Percentiles rank a stretch among this genome's conserved stretches.
Evolutionary conservation across 2,797 vertebrate genomes (phyloP).

Genomic region (Lepilemur septentrionalis): DNA sequence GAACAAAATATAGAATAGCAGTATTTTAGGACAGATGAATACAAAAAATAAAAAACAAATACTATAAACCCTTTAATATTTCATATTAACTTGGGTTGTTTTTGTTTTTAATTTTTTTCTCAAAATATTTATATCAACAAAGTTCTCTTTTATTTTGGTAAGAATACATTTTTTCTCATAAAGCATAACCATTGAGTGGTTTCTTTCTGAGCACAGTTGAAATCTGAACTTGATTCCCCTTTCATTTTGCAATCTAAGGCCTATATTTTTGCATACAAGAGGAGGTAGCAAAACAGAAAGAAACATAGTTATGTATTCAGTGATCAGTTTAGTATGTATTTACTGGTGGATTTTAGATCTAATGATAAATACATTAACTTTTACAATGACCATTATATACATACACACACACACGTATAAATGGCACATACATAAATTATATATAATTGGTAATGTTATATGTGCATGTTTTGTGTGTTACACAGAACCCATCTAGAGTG

Average conservation of each 20-base stretch:
- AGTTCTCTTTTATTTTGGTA: background rate
- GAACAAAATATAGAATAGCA: background rate
- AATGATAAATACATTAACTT: background rate
- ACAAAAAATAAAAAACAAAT: background rate
- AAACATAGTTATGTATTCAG: background rate
- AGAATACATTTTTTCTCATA: background rate
- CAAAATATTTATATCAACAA: background rate
- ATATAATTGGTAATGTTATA: background rate
- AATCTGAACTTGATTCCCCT: background rate
- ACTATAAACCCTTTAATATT: background rate
- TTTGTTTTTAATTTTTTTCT: background rate
- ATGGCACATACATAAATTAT: background rate
- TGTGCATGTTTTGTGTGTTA: background rate
- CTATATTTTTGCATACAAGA: background rate
- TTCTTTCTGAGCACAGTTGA: background rate
- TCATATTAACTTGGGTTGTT: background rate
- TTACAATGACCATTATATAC: background rate
- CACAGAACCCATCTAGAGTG: background rate
- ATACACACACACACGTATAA: background rate
- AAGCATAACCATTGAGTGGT: background rate
- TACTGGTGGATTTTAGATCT: background rate
- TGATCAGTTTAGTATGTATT: background rate
- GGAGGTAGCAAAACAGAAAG: background rate
- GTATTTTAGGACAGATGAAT: background rate
- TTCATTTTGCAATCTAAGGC: slow-evolving; percentile 5